phyloP scores from a whole-genome alignment of 2,113 vertebrate species.

The Gavia stellata region DNA sequence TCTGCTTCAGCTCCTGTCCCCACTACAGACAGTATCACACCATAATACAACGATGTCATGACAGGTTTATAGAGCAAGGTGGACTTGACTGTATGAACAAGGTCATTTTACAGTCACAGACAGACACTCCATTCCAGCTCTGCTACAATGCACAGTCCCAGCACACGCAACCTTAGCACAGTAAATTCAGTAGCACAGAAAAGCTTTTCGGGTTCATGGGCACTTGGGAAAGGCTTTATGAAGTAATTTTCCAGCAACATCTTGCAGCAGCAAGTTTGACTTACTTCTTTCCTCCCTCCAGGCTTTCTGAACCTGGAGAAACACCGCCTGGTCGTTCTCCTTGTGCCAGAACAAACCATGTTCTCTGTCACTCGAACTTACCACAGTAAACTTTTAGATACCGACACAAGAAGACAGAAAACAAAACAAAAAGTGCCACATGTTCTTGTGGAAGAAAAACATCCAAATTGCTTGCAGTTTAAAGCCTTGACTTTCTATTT shows the following conservation, averaged over 20 bases:
- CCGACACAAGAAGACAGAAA: background rate
- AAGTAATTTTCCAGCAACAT: background rate
- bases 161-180: background rate
- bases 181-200: background rate
- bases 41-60: background rate
- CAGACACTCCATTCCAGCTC: background rate
- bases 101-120: background rate
- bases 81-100: background rate
- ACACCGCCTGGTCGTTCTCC: background rate
- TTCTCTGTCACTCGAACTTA: background rate
- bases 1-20: background rate
- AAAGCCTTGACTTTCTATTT: background rate
- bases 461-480: background rate
- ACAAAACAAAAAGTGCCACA: background rate
- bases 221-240: background rate
- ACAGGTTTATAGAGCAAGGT: background rate
- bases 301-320: background rate
- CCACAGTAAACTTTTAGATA: background rate
- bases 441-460: background rate
- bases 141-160: background rate
- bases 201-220: background rate
- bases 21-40: background rate
- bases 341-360: background rate
- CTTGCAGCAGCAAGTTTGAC: background rate
- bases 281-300: background rate